Evolutionary conservation across 2,888 invertebrate genomes (phyloP).

Genomic region (Pedicia rivosa): DNA sequence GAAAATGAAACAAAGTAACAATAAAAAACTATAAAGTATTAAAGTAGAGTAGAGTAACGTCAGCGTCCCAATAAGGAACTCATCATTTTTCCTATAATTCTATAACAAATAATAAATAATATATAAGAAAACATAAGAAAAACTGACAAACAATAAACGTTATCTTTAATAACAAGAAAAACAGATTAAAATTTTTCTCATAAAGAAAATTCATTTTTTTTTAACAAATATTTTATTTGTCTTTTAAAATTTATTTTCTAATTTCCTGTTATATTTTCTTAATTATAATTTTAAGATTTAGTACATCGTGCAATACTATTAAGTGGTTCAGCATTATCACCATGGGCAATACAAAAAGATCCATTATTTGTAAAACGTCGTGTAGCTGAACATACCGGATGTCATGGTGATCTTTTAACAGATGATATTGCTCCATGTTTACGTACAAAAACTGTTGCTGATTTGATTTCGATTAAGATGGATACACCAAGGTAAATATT

Average conservation of each 20-base stretch:
- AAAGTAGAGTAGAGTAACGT: no score
- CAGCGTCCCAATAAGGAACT: no score
- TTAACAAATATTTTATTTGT: slow-evolving; percentile 4
- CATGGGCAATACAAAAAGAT: slow-evolving; percentile 81
- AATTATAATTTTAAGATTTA: slow-evolving; percentile 51
- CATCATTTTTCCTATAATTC: no score
- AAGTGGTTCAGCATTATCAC: slow-evolving; percentile 80
- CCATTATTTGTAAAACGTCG: slow-evolving; percentile 64
- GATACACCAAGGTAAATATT: slow-evolving; percentile 47
- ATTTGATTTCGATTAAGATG: slow-evolving; percentile 54
- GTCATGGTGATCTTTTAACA: slow-evolving; percentile 63
- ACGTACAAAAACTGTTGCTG: slow-evolving; percentile 57
- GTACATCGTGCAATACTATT: slow-evolving; percentile 74
- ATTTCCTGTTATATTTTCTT: slow-evolving; percentile 1
- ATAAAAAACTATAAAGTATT: no score
- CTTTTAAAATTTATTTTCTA: no score
- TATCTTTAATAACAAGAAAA: no score
- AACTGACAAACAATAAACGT: no score
- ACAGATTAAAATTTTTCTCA: neutral
- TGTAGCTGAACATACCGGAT: slow-evolving; percentile 70
- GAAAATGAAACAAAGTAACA: no score
- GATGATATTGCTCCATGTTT: slow-evolving; percentile 77
- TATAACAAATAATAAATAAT: neutral
- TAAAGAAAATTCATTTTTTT: neutral
- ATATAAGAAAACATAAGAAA: no score